Base-by-base conservation (phyloP, 2,113 vertebrate genomes). In the Clarias batrachus region DNA sequence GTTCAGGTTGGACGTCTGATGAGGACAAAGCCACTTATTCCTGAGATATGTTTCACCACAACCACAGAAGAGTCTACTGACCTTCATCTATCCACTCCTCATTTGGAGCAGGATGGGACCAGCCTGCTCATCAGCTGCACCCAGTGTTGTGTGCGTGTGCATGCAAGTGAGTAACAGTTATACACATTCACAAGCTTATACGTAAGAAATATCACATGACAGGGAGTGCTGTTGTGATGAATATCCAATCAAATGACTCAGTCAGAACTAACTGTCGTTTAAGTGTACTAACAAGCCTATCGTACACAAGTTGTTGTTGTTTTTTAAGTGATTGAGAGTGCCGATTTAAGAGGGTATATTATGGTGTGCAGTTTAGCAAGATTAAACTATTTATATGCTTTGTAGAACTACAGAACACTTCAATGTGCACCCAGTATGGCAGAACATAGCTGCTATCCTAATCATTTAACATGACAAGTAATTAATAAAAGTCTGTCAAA, bases 41-140 rank as follows among this genome's bases (percentile, higher is more conserved):
- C 98, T 11, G 98, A 99, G 93, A 96, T 96, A 96, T 99, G 98
- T 56, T 99, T 99, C 91, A 97, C 95, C 89, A 95, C 96, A 25
- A 98, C 96, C 87, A 97, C 94, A 1, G 95, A 95, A 54, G 93
- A 96, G 70, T 96, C 95, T 89, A 94, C 96, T 0, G 97, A 98
- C 84, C 92, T 95, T 83, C 96, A 93, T 66, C 94, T 95, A 5
- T 93, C 94, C 73, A 96, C 96, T 0, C 94, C 97, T 1, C 95
- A 96, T 87, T 93, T 99, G 23, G 98, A 98, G 90, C 96, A 97
- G 81, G 97, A 99, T 30, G 98, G 97, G 87, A 99, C 97, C 91
- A 99, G 97, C 13, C 2, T 97, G 27, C 95, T 99, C 0, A 92
- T 99, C 92, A 97, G 96, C 92, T 99, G 98, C 93, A 96, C 94